These are phyloP conservation scores for Papilio demoleus DNA, from an alignment of 2,888 invertebrate genomes.

Conservation along the genomic window DNA sequence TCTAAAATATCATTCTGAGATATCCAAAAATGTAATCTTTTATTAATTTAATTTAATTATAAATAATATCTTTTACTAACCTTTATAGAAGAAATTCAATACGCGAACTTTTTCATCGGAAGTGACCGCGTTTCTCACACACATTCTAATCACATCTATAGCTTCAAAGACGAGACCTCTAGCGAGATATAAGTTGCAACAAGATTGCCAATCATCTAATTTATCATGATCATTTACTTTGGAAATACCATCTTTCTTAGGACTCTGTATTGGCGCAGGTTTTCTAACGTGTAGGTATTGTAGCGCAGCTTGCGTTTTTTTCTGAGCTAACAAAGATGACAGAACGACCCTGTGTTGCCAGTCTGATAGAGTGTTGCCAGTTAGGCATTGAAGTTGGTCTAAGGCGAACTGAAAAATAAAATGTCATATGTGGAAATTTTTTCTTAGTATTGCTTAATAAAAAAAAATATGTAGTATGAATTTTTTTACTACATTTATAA, in stretches of 20 bases:
- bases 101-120: conserved; percentile 71
- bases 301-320: conserved; percentile 87
- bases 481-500: too few relatives aligned
- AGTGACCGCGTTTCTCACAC: conserved; percentile 71
- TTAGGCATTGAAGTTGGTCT: conserved; percentile 85
- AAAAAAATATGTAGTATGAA: too few relatives aligned
- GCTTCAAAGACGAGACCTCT: conserved; percentile 87
- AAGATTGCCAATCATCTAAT: conserved; percentile 78
- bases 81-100: conserved; percentile 85
- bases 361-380: conserved; percentile 83
- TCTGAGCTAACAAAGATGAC: conserved; percentile 86
- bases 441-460: too few relatives aligned
- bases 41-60: too few relatives aligned
- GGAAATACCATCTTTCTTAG: conserved; percentile 52
- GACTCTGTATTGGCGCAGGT: conserved; percentile 79
- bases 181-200: conserved; percentile 85
- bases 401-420: conserved; percentile 83
- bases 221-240: conserved; percentile 64
- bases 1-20: too few relatives aligned
- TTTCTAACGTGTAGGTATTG: conserved; percentile 86
- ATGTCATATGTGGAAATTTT: too few relatives aligned
- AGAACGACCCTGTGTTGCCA: conserved; percentile 90
- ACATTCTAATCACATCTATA: conserved; percentile 84
- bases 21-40: too few relatives aligned
- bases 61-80: conserved; percentile 65